Base-by-base conservation (phyloP, 1,140 invertebrate species). In the Cotesia typhae region DNA sequence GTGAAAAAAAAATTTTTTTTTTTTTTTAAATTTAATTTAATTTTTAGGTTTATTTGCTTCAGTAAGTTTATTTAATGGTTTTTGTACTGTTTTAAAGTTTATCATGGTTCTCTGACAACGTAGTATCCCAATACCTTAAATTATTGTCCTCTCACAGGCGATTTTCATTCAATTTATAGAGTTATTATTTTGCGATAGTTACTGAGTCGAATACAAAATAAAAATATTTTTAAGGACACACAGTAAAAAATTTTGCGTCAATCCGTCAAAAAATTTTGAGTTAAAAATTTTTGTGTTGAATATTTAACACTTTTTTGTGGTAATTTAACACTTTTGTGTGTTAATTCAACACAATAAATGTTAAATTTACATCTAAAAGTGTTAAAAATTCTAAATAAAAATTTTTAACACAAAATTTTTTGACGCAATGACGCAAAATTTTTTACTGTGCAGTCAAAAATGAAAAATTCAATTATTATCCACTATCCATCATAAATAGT, bases 81-180 rank as follows among this genome's bases (percentile, higher is more conserved):
- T 74, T 70, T 74, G 61, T 70, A 74, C 72, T 70, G 60, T 70
- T 60, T 41, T 65, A 14, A 12, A 12, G 61, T 61, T 47, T 61
- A 28, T 53, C 10, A 28, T 51, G 28, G 12, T 72, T 51, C 9
- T 59, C 14, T 20, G 17, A 59, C 12, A n/a, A 66, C 41, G 37
- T 72, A 38, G 51, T 57, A 38, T 68, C 38, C 38, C 35, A 53
- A 70, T 70, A 38, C 17, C 60, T 72, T 63, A 28, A 63, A 72
- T 75, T 75, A 75, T 75, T 75, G 74, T 75, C 74, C 71, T 73
- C 69, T 75, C 61, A 75, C 74, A 75, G 63, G 60, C 55, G 35
- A 53, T 55, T 41, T 12, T 9, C 10, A 12, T 28, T 37, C 7
- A 55, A 14, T 66, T n/a, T 10, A 7, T 53, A 28, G 64, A 71